Conservation (phyloP, 2,113 vertebrate genomes). For the Ciconia maguari region DNA sequence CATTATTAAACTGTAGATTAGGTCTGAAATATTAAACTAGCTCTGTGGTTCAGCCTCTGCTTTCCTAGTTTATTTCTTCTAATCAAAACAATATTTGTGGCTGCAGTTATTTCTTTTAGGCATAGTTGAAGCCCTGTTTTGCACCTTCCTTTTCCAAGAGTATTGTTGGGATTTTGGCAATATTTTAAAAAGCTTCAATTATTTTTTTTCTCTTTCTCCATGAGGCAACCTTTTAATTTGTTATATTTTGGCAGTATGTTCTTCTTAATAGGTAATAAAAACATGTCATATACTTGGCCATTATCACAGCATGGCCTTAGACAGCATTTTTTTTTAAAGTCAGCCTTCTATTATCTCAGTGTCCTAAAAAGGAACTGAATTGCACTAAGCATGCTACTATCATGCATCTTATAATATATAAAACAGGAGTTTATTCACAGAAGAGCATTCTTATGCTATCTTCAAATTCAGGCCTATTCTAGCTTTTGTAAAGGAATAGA, state of each 20-base stretch:
- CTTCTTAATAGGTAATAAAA: background rate
- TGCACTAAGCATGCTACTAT: background rate
- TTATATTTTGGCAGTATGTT: conserved; percentile 5
- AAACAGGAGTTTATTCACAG: background rate
- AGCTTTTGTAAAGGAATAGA: background rate
- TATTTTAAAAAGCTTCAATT: background rate
- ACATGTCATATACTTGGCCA: background rate
- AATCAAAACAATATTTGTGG: background rate
- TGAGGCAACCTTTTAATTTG: conserved; percentile 14
- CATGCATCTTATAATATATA: background rate
- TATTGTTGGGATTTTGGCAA: background rate
- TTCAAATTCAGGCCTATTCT: background rate
- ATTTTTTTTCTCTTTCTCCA: background rate
- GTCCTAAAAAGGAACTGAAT: background rate
- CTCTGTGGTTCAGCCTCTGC: background rate
- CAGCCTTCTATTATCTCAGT: background rate
- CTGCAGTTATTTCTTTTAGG: background rate
- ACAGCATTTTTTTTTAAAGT: background rate
- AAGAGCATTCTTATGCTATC: background rate
- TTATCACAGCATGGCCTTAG: background rate
- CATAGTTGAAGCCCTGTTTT: background rate
- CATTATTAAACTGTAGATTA: background rate
- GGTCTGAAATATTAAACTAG: background rate
- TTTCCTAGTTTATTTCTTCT: background rate
- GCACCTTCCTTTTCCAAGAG: background rate